These are phyloP conservation scores for Halcyon malimbica DNA, from an alignment of 2,113 vertebrate species.

Conservation along the genomic window DNA sequence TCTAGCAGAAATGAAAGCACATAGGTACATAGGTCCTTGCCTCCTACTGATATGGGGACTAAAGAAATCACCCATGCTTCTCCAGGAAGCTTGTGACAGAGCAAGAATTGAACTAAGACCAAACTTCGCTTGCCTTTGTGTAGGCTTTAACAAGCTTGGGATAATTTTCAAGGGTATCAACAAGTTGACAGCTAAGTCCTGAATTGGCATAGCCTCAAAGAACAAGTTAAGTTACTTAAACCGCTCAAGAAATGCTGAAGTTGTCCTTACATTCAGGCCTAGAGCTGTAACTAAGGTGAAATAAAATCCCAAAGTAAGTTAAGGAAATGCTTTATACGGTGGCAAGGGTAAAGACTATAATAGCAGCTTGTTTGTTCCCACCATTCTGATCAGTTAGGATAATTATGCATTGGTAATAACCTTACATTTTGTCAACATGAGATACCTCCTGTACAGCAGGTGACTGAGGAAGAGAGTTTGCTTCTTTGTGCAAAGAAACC, in stretches of 20 bases:
- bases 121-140: neutral
- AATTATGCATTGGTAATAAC: neutral
- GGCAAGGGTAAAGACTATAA: neutral
- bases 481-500: neutral
- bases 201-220: neutral
- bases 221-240: neutral
- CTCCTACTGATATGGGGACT: accelerated
- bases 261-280: neutral
- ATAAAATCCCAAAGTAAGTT: neutral
- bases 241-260: neutral
- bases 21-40: neutral
- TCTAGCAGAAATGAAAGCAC: neutral
- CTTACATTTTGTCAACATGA: neutral
- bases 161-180: neutral
- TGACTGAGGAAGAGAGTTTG: neutral
- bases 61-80: neutral
- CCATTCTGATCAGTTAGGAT: neutral
- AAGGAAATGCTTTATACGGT: neutral
- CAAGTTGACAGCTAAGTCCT: neutral
- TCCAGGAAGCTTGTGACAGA: neutral
- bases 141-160: neutral
- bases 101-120: neutral
- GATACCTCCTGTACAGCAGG: neutral
- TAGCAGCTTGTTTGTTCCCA: neutral
- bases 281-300: neutral